Conservation (phyloP, 2,113 vertebrate genomes). For the Connochaetes taurinus region DNA sequence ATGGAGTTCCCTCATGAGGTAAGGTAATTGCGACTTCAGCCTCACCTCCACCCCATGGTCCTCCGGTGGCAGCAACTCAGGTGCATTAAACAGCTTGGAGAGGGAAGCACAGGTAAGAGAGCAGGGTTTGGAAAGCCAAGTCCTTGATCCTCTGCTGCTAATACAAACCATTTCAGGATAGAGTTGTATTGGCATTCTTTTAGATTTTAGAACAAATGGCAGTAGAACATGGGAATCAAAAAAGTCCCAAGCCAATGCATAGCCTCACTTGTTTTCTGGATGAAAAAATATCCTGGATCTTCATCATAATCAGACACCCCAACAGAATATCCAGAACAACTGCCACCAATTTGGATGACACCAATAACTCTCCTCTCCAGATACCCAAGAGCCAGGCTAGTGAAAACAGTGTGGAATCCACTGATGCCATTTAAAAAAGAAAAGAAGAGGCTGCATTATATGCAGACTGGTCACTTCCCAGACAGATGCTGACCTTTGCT, state of each 20-base stretch:
- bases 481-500: constrained; percentile 59
- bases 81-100: neutral
- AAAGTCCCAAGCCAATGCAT: neutral
- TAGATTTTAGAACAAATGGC: neutral
- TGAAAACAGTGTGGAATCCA: neutral
- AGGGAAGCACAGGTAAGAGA: neutral
- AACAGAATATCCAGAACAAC: neutral
- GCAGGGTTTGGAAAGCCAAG: neutral
- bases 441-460: neutral
- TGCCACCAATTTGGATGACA: neutral
- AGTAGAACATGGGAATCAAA: neutral
- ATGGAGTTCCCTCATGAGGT: neutral
- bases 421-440: neutral
- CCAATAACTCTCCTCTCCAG: neutral
- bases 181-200: neutral
- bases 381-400: neutral
- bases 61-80: neutral
- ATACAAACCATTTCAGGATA: neutral
- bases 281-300: neutral
- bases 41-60: neutral
- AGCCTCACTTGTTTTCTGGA: neutral
- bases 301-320: neutral
- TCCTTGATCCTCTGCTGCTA: neutral
- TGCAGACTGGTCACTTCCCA: neutral
- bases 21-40: neutral